These are phyloP conservation scores for Plebejus argus DNA, from an alignment of 2,888 invertebrate genomes.

Conservation along the genomic window DNA sequence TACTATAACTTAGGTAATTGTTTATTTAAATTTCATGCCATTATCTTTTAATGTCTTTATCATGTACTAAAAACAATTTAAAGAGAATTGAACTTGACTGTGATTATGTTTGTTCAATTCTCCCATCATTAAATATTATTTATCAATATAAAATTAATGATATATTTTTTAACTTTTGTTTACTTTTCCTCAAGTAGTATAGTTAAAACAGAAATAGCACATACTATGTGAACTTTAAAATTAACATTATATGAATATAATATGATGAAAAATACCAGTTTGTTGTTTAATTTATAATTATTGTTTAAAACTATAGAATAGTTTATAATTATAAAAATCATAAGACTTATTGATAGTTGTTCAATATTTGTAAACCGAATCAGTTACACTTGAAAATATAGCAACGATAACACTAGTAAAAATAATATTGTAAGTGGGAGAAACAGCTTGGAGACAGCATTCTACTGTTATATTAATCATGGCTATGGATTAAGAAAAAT, in stretches of 20 bases:
- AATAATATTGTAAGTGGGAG: neutral
- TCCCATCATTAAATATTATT: conserved; percentile 16
- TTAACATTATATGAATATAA: neutral
- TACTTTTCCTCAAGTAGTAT: neutral
- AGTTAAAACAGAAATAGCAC: no score
- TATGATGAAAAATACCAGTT: neutral
- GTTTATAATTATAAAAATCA: neutral
- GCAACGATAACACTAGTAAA: neutral
- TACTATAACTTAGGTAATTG: conserved; percentile 42
- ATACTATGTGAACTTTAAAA: no score
- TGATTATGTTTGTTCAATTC: conserved; percentile 24
- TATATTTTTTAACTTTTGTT: neutral
- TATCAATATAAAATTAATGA: neutral
- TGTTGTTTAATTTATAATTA: neutral
- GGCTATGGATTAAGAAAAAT: neutral
- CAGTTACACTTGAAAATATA: neutral
- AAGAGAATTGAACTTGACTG: conserved; percentile 34
- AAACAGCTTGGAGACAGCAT: neutral
- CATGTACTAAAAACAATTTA: conserved; percentile 40
- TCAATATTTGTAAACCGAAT: neutral
- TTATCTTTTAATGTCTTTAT: conserved; percentile 45
- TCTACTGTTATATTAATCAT: neutral
- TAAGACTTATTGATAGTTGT: neutral
- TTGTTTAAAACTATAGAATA: neutral
- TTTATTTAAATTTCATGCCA: conserved; percentile 43